These are phyloP conservation scores for Austrolebias charrua DNA, from an alignment of 2,797 vertebrate species.

Conservation along the genomic window DNA sequence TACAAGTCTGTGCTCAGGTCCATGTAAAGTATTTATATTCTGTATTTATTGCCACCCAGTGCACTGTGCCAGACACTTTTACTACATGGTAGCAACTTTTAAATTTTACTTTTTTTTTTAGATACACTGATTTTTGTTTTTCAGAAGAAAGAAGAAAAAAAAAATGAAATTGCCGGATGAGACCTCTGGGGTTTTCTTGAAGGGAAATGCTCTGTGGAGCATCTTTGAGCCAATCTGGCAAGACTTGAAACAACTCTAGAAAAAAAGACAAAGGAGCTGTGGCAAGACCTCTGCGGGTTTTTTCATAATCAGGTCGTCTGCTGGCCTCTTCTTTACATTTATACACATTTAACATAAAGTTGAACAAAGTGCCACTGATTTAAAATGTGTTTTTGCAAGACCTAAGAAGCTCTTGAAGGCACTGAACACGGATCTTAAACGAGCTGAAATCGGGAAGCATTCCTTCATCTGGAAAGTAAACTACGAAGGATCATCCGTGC, in stretches of 20 bases:
- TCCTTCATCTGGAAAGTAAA: conserved; percentile 25
- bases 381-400: conserved; percentile 25
- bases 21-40: conserved; percentile 98
- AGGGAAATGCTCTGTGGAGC: conserved; percentile 19
- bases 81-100: conserved; percentile 75
- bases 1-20: conserved; percentile 94
- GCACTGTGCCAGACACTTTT: conserved; percentile 90
- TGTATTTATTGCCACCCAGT: conserved; percentile 90
- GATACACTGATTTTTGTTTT: conserved; percentile 11
- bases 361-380: conserved; percentile 22
- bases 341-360: conserved; percentile 5
- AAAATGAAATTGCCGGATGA: conserved; percentile 5
- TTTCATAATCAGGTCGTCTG: not conserved
- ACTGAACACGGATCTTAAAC: conserved; percentile 23
- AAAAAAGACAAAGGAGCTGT: conserved; percentile 5
- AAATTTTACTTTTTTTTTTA: conserved; percentile 37
- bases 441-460: conserved; percentile 37
- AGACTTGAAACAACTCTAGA: conserved; percentile 43
- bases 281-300: conserved; percentile 19
- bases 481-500: conserved; percentile 34
- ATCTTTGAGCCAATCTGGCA: conserved; percentile 41
- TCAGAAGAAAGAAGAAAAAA: conserved; percentile 6
- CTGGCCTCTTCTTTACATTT: conserved; percentile 16
- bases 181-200: conserved; percentile 9
- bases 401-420: conserved; percentile 27